Percentiles rank a stretch among this genome's conserved stretches.
Conservation (phyloP, 2,888 invertebrate species). For the Labia minor region DNA sequence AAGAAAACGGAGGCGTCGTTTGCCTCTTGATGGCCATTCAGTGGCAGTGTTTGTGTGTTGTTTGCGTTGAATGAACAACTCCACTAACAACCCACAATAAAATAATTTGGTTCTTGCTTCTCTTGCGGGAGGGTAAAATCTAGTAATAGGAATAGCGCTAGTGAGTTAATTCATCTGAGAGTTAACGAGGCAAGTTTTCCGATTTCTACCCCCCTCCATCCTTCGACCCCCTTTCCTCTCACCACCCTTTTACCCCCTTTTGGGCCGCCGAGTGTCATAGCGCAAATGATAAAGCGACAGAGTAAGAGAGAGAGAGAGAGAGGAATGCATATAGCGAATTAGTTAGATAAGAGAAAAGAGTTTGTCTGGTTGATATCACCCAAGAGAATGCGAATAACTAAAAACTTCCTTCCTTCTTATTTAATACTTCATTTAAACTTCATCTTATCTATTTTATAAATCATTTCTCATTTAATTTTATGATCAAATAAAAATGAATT, state of each 20-base stretch:
- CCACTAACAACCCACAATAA: slow-evolving; percentile 2
- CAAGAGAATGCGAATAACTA: not conserved
- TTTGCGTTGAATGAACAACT: slow-evolving; percentile 13
- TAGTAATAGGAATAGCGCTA: no score
- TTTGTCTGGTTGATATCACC: slow-evolving; percentile 1
- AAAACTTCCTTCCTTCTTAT: slow-evolving; percentile 13
- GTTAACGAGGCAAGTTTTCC: slow-evolving; percentile 13
- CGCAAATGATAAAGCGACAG: slow-evolving; percentile 2
- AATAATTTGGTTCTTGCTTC: slow-evolving; percentile 1
- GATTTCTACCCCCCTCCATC: not conserved
- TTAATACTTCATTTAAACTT: slow-evolving; percentile 13
- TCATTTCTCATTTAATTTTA: not conserved
- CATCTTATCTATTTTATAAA: slow-evolving; percentile 13
- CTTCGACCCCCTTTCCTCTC: no score
- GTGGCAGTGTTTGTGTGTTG: not conserved
- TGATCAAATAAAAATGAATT: not conserved
- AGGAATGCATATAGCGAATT: not conserved
- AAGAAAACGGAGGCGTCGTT: no score
- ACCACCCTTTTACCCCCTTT: no score
- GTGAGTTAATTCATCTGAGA: not conserved
- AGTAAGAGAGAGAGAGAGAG: not conserved
- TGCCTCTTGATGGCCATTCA: not conserved
- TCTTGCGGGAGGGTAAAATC: not conserved
- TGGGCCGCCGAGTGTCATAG: not conserved
- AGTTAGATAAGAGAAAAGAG: slow-evolving; percentile 5